A percentile compares a stretch with the other conserved stretches of the same genome.
These are phyloP conservation scores for Sebastes aleutianus DNA, from an alignment of 2,797 vertebrate species.

Conservation along the genomic window DNA sequence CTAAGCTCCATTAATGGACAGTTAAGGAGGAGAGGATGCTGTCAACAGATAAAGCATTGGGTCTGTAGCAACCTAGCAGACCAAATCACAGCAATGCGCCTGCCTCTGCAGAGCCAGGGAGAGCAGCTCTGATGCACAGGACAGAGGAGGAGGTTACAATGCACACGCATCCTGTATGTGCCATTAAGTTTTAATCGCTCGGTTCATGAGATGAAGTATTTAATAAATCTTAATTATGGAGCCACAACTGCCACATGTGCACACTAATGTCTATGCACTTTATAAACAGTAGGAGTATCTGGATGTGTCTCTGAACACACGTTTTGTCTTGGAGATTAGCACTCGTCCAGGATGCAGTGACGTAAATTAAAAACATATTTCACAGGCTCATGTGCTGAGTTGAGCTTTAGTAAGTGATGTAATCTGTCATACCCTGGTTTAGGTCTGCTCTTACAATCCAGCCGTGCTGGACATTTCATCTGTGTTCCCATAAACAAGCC, in stretches of 20 bases:
- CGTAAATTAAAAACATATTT: constrained; percentile 31
- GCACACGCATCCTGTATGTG: constrained; percentile 31
- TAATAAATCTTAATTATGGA: not conserved
- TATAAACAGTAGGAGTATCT: not conserved
- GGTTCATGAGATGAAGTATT: not conserved
- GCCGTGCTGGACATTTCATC: constrained; percentile 10
- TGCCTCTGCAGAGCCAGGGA: constrained; percentile 71
- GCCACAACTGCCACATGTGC: not conserved
- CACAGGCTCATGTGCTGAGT: constrained; percentile 8
- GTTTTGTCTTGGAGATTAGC: constrained; percentile 10
- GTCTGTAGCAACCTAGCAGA: constrained; percentile 59
- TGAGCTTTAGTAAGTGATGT: constrained; percentile 44
- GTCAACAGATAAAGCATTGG: constrained; percentile 48
- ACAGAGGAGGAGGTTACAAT: constrained; percentile 51
- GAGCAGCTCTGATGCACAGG: constrained; percentile 45
- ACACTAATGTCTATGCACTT: not conserved
- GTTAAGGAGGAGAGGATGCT: constrained; percentile 38
- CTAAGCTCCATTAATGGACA: constrained; percentile 44
- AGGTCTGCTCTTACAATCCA: constrained; percentile 18
- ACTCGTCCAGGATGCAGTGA: constrained; percentile 16
- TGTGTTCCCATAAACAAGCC: constrained; percentile 6
- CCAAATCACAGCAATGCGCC: constrained; percentile 74
- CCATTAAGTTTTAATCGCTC: constrained; percentile 12
- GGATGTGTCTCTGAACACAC: not conserved
- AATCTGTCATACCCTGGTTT: constrained; percentile 43